Evolutionary conservation across 1,140 invertebrate species (phyloP), one percentile per base, ranked within the genome.

Genomic region (Sminthurides bifidus): DNA sequence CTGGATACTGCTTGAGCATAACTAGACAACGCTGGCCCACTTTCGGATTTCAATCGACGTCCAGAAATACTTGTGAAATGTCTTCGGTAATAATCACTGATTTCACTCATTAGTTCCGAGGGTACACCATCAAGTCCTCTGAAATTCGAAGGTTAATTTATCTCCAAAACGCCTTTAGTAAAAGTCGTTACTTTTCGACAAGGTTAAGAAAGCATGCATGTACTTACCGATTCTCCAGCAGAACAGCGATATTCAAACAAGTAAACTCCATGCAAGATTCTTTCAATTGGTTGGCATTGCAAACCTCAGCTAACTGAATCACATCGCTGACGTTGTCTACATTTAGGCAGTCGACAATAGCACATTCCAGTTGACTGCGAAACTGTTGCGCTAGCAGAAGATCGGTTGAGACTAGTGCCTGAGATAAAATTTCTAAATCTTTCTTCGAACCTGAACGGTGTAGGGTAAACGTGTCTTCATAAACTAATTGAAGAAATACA

Each of bases 271-370:
- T 80, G 67, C 79, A 82, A 60, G 74, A 75, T 24, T 70, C 66
- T 69, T 82, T 81, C 1, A 87, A 70, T 63, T 83, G 79, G 2
- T 67, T 58, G 8, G 82, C 78, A 65, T 83, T 83, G 64, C 81
- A 49, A 35, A 49, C 21, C 5, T 21, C 8, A 4, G 83, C 74
- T 64, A 86, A 77, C 66, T 82, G 77, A 43, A 84, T 70, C 8
- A 86, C 68, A 64, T 83, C 79, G 2, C 76, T 70, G 24, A 77
- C 80, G 72, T 84, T 87, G 68, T 81, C 81, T 33, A 85, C 63
- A 5, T 77, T 81, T 3, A 87, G 67, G 2, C 79, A 60, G 52
- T 74, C 72, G 0, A 74, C 73, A 27, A 86, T 68, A 3, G 76
- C 71, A 2, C 76, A 70, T 71, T 86, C 82, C 70, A 81, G 83